Base-by-base conservation (phyloP, 2,797 vertebrate species). In the Sebastes cheni region DNA sequence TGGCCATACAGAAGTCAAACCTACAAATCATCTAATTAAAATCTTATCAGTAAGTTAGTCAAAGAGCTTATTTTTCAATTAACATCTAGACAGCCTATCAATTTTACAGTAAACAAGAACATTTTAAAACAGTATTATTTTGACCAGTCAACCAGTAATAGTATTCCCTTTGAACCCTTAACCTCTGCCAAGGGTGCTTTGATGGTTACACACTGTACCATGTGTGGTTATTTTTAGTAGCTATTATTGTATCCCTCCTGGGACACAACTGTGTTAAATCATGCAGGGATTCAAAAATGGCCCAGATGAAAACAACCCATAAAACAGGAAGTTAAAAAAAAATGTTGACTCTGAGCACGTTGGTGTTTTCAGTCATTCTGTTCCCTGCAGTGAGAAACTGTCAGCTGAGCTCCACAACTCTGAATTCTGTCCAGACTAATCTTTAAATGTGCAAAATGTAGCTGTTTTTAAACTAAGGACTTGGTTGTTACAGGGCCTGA, bases 221-320 rank as follows among this genome's bases (percentile, higher is more conserved):
- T 56, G 50, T 55, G 75, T 22, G 62, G 52, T 68, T 77, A 8
- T 50, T 73, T 62, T 82, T 60, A 20, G 79, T 62, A 50, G 66
- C 30, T 60, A 16, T 67, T 81, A 54, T 73, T 58, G 61, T 66
- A 30, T 64, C 64, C 54, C 39, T 77, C 50, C 42, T 23, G 23
- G 30, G 72, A 80, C 55, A 20, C 25, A 75, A 42, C 65, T 64
- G 29, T 25, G 72, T 80, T 73, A 75, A 82, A 81, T 75, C 52
- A 72, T 14, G 67, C 73, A 64, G 22, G 52, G 76, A 79, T 82
- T 88, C 27, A 83, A 67, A 67, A 80, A 80, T 59, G 10, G 2
- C 65, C 39, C 23, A 6, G 72, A 54, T 74, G 39, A 67, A 78
- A 75, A 50, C n/a, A n/a, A 55, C 20, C 70, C 27, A 39, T 32